Evolutionary conservation across 1,140 invertebrate species (phyloP).

Genomic region (Brachionus asplanchnoidis): DNA sequence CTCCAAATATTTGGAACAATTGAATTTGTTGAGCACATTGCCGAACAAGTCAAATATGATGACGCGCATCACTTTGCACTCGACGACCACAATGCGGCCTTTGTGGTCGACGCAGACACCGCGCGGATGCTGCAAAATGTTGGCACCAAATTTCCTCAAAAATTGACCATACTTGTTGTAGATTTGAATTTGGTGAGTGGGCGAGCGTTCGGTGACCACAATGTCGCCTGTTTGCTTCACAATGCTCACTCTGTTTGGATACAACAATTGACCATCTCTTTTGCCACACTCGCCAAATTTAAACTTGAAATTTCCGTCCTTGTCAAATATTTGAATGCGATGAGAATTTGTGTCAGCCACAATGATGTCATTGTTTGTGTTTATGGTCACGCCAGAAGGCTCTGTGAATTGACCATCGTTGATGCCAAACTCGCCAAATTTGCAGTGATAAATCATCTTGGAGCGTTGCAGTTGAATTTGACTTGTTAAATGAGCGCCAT

Average conservation of each 20-base stretch:
- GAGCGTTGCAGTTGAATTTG: slow-evolving; percentile 67
- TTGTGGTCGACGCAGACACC: slow-evolving; percentile 93
- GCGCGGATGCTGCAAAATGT: slow-evolving; percentile 93
- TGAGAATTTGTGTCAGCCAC: slow-evolving; percentile 99
- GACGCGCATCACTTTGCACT: slow-evolving; percentile 98
- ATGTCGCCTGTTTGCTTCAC: slow-evolving; percentile 95
- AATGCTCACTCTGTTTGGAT: slow-evolving; percentile 95
- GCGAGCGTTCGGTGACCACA: slow-evolving; percentile 94
- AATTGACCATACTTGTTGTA: slow-evolving; percentile 99
- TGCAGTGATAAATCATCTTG: slow-evolving; percentile 99
- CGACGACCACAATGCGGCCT: slow-evolving; percentile 96
- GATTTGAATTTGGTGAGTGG: slow-evolving; percentile 92
- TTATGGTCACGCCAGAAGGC: slow-evolving; percentile 94
- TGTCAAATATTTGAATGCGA: slow-evolving; percentile 89
- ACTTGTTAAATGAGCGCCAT: background rate
- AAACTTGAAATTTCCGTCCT: slow-evolving; percentile 87
- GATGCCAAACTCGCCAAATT: slow-evolving; percentile 98
- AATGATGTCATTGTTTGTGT: slow-evolving; percentile 97
- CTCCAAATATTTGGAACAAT: slow-evolving; percentile 95
- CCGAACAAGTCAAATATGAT: slow-evolving; percentile 97
- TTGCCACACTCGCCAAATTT: slow-evolving; percentile 93
- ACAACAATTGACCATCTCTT: slow-evolving; percentile 89
- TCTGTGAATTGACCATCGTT: slow-evolving; percentile 89
- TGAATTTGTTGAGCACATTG: slow-evolving; percentile 93
- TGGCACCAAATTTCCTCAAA: slow-evolving; percentile 96